A percentile compares a stretch with the other conserved stretches of the same genome.
Conservation (phyloP, 2,113 vertebrate genomes). For the Crotophaga sulcirostris region DNA sequence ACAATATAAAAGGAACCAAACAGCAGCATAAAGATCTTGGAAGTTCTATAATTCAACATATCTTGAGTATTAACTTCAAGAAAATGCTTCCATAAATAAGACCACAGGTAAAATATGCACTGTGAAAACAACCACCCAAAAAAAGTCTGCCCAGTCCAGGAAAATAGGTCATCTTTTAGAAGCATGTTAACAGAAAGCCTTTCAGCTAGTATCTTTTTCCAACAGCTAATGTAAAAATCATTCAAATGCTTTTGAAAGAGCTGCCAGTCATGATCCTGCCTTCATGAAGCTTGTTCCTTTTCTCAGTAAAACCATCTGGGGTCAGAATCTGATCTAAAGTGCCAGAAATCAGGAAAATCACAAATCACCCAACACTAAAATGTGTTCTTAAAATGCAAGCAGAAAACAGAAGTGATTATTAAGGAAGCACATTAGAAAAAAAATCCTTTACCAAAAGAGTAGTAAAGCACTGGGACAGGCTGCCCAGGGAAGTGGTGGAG, state of each 20-base stretch:
- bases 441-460: too few species aligned
- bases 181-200: not conserved
- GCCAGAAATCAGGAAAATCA: not conserved
- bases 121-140: not conserved
- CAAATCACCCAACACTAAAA: too few species aligned
- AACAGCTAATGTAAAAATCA: not conserved
- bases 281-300: not conserved
- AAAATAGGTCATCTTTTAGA: not conserved
- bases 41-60: not conserved
- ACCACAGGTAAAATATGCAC: not conserved
- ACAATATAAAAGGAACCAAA: not conserved
- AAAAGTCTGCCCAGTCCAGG: not conserved
- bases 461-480: too few species aligned
- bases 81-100: not conserved
- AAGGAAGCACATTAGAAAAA: too few species aligned
- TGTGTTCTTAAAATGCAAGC: not conserved
- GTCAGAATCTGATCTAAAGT: not conserved
- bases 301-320: not conserved
- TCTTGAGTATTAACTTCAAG: not conserved
- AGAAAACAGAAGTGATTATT: not conserved
- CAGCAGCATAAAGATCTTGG: not conserved
- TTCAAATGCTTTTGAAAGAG: not conserved
- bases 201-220: not conserved
- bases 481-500: too few species aligned
- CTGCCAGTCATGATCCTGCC: not conserved